Evolutionary conservation across 2,113 vertebrate species (phyloP).

Genomic region (Callaeas wilsoni): DNA sequence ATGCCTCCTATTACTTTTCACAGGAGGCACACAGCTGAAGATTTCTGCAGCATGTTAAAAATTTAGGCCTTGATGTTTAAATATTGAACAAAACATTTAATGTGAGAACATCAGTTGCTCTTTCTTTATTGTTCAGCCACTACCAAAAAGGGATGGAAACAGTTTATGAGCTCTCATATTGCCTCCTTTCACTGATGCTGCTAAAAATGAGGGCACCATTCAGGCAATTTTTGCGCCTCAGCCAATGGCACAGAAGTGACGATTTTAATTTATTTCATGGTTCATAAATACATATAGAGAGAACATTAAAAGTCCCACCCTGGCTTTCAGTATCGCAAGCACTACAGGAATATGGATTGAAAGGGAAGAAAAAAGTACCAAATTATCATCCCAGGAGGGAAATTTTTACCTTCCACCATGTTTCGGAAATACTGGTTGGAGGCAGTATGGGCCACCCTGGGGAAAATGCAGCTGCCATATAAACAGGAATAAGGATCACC

Average conservation of each 20-base stretch:
- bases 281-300: neutral
- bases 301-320: neutral
- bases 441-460: neutral
- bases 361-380: neutral
- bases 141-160: neutral
- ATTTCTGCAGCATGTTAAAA: conserved; percentile 7
- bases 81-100: conserved; percentile 44
- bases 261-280: neutral
- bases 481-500: neutral
- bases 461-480: neutral
- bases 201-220: neutral
- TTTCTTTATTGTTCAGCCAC: neutral
- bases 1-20: neutral
- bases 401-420: neutral
- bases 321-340: neutral
- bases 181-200: neutral
- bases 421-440: neutral
- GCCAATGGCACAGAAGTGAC: neutral
- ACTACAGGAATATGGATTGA: neutral
- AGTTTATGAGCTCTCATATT: neutral
- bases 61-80: conserved; percentile 43
- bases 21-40: neutral
- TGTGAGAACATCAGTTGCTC: neutral
- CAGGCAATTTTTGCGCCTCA: neutral
- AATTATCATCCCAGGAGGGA: neutral